Base-by-base conservation (phyloP, 2,888 invertebrate genomes). In the Suillia variegata region DNA sequence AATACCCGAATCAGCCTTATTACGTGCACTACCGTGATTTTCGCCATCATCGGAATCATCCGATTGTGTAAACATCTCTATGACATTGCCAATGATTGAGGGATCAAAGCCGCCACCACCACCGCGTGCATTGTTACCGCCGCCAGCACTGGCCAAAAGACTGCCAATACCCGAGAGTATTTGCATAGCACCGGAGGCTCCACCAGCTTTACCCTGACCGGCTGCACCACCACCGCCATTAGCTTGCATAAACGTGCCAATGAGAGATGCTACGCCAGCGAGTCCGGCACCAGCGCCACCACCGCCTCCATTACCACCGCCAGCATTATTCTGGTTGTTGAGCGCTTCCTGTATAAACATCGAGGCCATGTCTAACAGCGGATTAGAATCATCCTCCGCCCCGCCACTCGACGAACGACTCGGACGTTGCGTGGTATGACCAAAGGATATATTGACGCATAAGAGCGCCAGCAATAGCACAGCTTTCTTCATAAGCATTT, bases 191-290 rank as follows among this genome's bases (percentile, higher is more conserved):
- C 80, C 81, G 2, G 76, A 71, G 18, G 72, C 76, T 2, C 67
- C 68, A 8, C 67, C 65, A 24, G 60, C 62, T 53, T 66, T 69
- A 0, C 67, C 70, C 1, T 70, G 70, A 21, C 58, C 15, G 26
- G 63, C 62, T n/a, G n/a, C n/a, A 59, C 78, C 71, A 38, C 71
- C 62, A 81, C 84, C 56, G 22, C 85, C 85, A 56, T 87, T 89
- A 0, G 88, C 86, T 68, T 90, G 89, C 85, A 92, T 86, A 51
- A 92, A 84, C 26, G 84, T 85, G 1, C 88, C 88, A 10, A 92
- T 83, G 50, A 91, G 82, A 8, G 86, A 87, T 1, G 89, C 89
- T 0, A 92, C 81, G 0, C 85, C 85, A 55, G 87, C 78, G 21
- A 81, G 59, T 6, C 79, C 78, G 24, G 75, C 69, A 21, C 68